Evolutionary conservation across 2,888 invertebrate species (phyloP), one percentile per base, ranked within the genome.

Genomic region (Drosophila dives): DNA sequence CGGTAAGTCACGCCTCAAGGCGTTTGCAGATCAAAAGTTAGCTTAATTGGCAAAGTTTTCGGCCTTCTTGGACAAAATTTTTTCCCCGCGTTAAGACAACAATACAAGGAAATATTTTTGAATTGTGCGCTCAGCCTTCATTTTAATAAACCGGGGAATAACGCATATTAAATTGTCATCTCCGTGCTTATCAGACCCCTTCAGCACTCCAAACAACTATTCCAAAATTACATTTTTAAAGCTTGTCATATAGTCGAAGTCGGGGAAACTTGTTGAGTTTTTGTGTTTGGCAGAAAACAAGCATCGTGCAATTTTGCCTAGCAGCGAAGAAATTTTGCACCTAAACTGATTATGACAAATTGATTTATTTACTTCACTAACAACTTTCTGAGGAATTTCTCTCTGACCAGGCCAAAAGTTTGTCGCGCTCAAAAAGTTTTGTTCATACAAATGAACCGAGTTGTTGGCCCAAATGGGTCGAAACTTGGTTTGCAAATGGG

Each of bases 1-100:
- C 91, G 29, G 94, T 95, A 54, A 94, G 95, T 56, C 89, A 33
- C 45, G 60, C 36, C 60, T 45, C 17, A n/a, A 8, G 60, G 49
- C 63, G 40, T 42, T 78, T 32, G 29, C 50, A 49, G 15, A 73
- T 62, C 53, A 69, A 66, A 89, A 83, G 70, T 86, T 86, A 56
- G 64, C 63, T 81, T 89, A 86, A 89, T 86, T 89, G 88, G 84
- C 69, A 84, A 84, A 84, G 84, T 84, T 84, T 82, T 83, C 55
- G 66, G 72, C 78, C 73, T 67, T 73, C 60, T 70, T 69, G 70
- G 61, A 76, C 50, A 50, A 83, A 50, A 83, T 86, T 83, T 78
- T 29, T 29, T 26, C 29, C 76, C 81, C 76, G 71, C 77, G 64
- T 58, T 68, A 65, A 64, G 70, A 86, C 81, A 84, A 89, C 76